Percentiles rank a stretch among this genome's conserved stretches.
phyloP scores from a whole-genome alignment of 2,797 vertebrate genomes.

The Gymnoscopelus microlampas region DNA sequence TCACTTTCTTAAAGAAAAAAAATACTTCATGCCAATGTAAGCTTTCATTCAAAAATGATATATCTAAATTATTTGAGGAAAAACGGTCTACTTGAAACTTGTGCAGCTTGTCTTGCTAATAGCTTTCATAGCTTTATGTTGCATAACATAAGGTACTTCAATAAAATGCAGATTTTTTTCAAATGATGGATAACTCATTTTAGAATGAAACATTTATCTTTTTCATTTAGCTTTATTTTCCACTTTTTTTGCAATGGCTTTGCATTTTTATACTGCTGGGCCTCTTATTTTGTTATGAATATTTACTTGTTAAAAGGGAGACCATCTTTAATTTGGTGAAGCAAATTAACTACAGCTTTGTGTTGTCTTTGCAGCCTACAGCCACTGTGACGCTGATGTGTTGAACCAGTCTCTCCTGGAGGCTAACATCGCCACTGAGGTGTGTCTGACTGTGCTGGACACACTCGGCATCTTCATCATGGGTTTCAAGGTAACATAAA shows the following conservation, averaged over 20 bases:
- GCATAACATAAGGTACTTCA: not conserved
- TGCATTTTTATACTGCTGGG: constrained; percentile 39
- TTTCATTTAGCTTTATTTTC: constrained; percentile 22
- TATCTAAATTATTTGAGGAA: not conserved
- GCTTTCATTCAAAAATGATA: constrained; percentile 60
- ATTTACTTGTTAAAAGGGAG: not conserved
- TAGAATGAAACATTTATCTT: constrained; percentile 59
- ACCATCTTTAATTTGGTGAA: not conserved
- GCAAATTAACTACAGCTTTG: constrained; percentile 49
- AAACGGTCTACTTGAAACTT: not conserved
- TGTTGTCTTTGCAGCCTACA: constrained; percentile 84
- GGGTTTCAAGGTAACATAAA: constrained; percentile 90
- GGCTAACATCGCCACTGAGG: constrained; percentile 96
- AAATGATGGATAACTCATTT: constrained; percentile 21
- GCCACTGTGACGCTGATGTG: constrained; percentile 94
- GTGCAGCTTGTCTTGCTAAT: not conserved
- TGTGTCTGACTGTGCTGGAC: constrained; percentile 95
- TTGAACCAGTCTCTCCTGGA: constrained; percentile 95
- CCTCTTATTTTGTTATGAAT: constrained; percentile 17
- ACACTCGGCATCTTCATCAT: constrained; percentile 94
- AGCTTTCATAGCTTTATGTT: not conserved
- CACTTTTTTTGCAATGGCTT: constrained; percentile 45
- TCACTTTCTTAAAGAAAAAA: constrained; percentile 24
- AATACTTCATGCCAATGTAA: constrained; percentile 22
- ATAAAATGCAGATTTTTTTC: not conserved